A percentile compares a stretch with the other conserved stretches of the same genome.
phyloP scores from a whole-genome alignment of 2,113 vertebrate species.

The Cyanoramphus novaezelandiae region DNA sequence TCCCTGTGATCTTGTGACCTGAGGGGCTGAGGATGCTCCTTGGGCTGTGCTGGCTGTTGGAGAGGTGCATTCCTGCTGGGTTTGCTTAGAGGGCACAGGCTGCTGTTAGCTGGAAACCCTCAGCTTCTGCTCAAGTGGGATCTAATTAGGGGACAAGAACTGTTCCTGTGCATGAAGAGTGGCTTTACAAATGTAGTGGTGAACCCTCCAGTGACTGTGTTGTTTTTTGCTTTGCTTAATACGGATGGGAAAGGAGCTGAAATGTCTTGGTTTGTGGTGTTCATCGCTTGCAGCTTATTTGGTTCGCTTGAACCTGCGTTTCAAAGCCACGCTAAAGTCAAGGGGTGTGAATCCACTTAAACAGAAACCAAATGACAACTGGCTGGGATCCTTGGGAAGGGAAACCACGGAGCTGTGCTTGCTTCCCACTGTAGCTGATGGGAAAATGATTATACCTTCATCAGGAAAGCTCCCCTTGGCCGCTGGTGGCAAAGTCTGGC shows the following conservation, averaged over 20 bases:
- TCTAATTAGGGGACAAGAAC: background rate
- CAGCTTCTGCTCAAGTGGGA: background rate
- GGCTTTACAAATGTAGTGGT: background rate
- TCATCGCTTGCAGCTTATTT: background rate
- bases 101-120: background rate
- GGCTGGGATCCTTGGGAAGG: background rate
- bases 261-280: background rate
- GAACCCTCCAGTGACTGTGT: background rate
- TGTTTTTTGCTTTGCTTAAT: background rate
- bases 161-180: background rate
- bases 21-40: background rate
- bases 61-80: background rate
- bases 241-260: background rate
- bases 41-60: fast-evolving
- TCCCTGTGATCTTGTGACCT: background rate
- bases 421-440: background rate
- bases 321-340: background rate
- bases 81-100: background rate
- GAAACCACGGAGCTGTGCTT: background rate
- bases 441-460: background rate
- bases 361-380: background rate
- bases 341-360: background rate
- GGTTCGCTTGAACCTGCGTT: background rate
- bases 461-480: background rate
- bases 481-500: background rate